Base-by-base conservation (phyloP, 2,113 vertebrate genomes). In the Melanerpes aurifrons region DNA sequence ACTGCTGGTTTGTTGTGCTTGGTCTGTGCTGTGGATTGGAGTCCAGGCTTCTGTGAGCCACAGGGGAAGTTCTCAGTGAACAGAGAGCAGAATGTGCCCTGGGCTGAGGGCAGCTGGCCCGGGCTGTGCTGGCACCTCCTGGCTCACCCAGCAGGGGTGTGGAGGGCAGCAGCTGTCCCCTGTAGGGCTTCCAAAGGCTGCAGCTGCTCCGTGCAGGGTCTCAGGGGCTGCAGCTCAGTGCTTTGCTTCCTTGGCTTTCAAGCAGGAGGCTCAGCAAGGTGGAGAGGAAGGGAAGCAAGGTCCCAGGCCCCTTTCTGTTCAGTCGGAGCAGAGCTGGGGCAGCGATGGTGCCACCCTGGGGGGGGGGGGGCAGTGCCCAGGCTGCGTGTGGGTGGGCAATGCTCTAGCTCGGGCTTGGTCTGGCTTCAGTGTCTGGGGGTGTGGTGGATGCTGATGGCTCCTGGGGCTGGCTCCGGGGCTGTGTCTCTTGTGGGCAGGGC, bases 321-420 rank as follows among this genome's bases (percentile, higher is more conserved):
- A 0, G 5, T 7, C 6, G 0, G 3, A 15, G 62, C 15, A 9
- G 57, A 7, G 57, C 1, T 12, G 71, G n/a, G 59, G 76, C 40
- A 26, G 40, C 2, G 31, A 3, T 0, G 17, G 86, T 21, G 32
- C 48, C 1, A 2, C 7, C 10, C 2, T 24, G 61, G 54, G 86
- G 32, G 25, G 86, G 32, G 25, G 4, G n/a, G 2, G 1, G 71
- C 2, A 2, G 64, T 20, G 5, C 35, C 19, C 3, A 1, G 12
- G 2, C n/a, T 7, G 37, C 19, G 4, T 2, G 0, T 0, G 24
- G 3, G 29, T 3, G 35, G n/a, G 2, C 2, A 10, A 77, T 78
- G 71, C n/a, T 0, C 0, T 9, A 2, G 59, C 0, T 2, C 3
- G 2, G 12, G 11, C 40, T 47, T 24, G 64, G 4, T 12, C 26